Base-by-base conservation (phyloP, 2,888 invertebrate species). In the Chouioia cunea region DNA sequence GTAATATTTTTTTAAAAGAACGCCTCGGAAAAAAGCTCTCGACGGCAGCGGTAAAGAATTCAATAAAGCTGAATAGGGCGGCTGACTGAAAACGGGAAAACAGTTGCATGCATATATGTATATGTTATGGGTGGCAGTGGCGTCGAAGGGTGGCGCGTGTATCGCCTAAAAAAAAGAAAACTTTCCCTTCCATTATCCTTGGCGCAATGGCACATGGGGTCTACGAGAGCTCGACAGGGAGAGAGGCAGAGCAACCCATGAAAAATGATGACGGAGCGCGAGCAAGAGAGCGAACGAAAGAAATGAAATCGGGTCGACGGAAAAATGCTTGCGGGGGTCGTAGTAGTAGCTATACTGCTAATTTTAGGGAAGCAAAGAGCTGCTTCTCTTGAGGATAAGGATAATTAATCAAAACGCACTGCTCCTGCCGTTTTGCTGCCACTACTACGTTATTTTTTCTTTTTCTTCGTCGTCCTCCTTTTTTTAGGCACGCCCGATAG, bases 191-290 rank as follows among this genome's bases (percentile, higher is more conserved):
- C 67, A 68, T 65, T 74, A 75, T 76, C 76, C 71, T 52, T 36
- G 70, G 69, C 62, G 59, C 20, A 47, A 57, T 36, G 46, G 64
- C 53, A 27, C 23, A 53, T 36, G 36, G 23, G 23, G 53, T 12
- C 15, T 20, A 15, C 64, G 47, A 27, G 65, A 23, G 22, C 10
- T 66, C 36, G 62, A 50, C 14, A 70, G 58, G 16, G 50, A 46
- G 46, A 65, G 68, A 20, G 54, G 23, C 2, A 27, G 57, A 1
- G 18, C 60, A 64, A 58, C 57, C 82, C 81, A 83, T 85, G 85
- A 85, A 85, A 85, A 85, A 85, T 83, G 85, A 84, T 84, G 83
- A 85, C 84, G 83, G 78, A 79, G 82, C 81, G 77, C 75, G 81
- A 80, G 80, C 79, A 3, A 22, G 4, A 16, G 18, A 2, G 57